Evolutionary conservation across 2,113 vertebrate genomes (phyloP).

Genomic region (Nothoprocta pentlandii): DNA sequence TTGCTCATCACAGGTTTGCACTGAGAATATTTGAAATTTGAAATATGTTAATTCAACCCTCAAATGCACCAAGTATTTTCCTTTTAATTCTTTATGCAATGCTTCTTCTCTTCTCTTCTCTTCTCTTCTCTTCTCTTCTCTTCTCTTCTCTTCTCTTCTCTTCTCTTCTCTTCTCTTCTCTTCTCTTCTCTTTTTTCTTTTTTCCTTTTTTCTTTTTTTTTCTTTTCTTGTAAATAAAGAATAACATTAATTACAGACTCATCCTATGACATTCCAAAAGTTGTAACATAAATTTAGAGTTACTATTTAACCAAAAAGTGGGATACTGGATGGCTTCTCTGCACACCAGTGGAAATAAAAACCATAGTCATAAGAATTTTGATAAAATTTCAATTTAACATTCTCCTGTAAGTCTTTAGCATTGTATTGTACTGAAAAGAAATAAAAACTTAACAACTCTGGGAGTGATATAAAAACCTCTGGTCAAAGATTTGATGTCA

Average conservation of each 20-base stretch:
- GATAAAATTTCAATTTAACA: background rate
- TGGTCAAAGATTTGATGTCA: conserved; percentile 16
- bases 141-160: too few relatives aligned
- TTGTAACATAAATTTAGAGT: background rate
- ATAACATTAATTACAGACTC: background rate
- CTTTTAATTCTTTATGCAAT: background rate
- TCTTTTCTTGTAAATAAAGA: background rate
- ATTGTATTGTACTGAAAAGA: background rate
- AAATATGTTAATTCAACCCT: background rate
- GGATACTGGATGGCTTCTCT: background rate
- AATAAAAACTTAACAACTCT: background rate
- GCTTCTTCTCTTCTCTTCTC: background rate
- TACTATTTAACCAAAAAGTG: background rate
- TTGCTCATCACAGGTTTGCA: background rate
- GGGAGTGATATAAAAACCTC: background rate
- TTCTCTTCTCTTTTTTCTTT: background rate
- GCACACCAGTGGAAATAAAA: background rate
- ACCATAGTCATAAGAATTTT: background rate
- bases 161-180: too few relatives aligned
- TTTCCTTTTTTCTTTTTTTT: background rate
- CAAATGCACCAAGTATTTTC: background rate
- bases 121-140: too few relatives aligned
- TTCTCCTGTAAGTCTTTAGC: background rate
- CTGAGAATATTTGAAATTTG: conserved; percentile 10
- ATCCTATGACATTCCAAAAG: background rate